Conservation (phyloP, 2,113 vertebrate species). For the Anas platyrhynchos region DNA sequence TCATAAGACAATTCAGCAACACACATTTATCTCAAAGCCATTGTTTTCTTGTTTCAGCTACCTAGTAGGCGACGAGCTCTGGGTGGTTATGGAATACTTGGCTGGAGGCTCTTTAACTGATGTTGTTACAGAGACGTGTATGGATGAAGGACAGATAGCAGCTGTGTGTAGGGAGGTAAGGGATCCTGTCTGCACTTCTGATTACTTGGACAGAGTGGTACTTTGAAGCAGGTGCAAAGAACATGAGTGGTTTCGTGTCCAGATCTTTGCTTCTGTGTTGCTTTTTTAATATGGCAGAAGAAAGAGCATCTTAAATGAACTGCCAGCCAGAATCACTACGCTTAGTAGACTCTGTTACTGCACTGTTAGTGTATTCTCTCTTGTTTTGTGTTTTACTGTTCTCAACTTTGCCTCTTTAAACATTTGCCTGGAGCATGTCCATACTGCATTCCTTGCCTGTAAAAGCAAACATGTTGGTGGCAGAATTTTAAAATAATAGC, state of each 20-base stretch:
- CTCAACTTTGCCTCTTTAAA: neutral
- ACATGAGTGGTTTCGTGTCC: neutral
- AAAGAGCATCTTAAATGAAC: neutral
- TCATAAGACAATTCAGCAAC: neutral
- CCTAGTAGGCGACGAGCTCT: constrained; percentile 96
- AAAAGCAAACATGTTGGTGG: neutral
- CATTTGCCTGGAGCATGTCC: neutral
- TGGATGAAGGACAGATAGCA: constrained; percentile 99
- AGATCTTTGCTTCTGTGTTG: neutral
- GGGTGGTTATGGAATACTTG: constrained; percentile 99
- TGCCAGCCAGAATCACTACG: neutral
- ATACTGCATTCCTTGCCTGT: neutral
- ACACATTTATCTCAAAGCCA: neutral
- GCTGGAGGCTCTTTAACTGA: constrained; percentile 96
- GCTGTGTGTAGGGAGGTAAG: constrained; percentile 98
- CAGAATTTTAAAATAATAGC: neutral
- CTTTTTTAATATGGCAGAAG: neutral
- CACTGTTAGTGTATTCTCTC: neutral
- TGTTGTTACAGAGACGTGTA: constrained; percentile 98
- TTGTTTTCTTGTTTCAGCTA: constrained; percentile 81
- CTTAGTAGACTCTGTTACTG: neutral
- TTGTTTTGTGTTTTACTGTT: neutral
- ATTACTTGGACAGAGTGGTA: neutral
- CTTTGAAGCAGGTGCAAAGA: neutral
- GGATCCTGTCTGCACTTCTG: fast-evolving